Evolutionary conservation across 2,888 invertebrate genomes (phyloP).

Genomic region (Oscheius sp.): DNA sequence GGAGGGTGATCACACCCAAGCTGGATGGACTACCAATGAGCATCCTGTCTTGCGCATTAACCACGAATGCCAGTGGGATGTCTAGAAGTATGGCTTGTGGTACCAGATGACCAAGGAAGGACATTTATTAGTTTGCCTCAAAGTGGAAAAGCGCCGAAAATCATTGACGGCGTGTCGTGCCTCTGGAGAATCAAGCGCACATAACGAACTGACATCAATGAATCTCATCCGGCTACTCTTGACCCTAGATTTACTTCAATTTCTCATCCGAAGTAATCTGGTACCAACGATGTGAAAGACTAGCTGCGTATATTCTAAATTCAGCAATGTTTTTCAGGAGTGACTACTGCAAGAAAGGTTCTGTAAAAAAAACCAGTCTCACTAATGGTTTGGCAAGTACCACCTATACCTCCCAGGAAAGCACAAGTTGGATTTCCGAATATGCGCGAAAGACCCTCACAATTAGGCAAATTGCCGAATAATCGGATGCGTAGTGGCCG

Average conservation of each 20-base stretch:
- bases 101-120: not conserved
- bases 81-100: not conserved
- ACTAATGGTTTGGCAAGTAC: too few relatives aligned
- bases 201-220: conserved; percentile 37
- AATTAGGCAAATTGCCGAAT: conserved; percentile 32
- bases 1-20: not conserved
- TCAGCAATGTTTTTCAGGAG: too few relatives aligned
- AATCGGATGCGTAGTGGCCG: conserved; percentile 13
- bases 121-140: not conserved
- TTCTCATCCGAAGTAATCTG: not conserved
- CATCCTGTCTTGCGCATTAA: not conserved
- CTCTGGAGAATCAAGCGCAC: conserved; percentile 37
- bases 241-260: conserved; percentile 5
- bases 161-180: conserved; percentile 34
- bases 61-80: not conserved
- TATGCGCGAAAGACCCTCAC: conserved; percentile 17
- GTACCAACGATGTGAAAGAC: too few relatives aligned
- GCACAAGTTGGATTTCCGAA: conserved; percentile 13
- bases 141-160: conserved; percentile 23
- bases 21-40: conserved; percentile 16
- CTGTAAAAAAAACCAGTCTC: too few relatives aligned
- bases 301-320: too few relatives aligned
- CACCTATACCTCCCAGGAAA: not conserved
- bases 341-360: too few relatives aligned
- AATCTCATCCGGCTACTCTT: conserved; percentile 33